phyloP scores from a whole-genome alignment of 2,888 invertebrate genomes.

The Tinea pellionella region DNA sequence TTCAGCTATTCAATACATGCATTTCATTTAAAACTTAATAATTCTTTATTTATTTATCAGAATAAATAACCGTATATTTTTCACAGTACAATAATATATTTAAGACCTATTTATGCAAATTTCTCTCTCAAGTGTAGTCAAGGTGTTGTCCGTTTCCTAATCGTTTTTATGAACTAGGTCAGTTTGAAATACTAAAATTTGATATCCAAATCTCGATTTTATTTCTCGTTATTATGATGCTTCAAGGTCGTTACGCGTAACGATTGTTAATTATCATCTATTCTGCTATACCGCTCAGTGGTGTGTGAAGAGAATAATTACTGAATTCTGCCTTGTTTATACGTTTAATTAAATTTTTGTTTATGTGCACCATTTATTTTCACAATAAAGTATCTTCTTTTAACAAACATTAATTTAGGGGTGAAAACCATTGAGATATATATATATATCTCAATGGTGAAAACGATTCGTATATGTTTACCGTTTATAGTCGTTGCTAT shows the following conservation, averaged over 20 bases:
- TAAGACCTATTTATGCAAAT: too few species aligned
- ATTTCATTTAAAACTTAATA: neutral
- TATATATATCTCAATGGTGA: too few species aligned
- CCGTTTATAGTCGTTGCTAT: too few species aligned
- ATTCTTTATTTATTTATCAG: neutral
- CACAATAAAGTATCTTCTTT: neutral
- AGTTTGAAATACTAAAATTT: too few species aligned
- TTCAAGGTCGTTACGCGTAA: slow-evolving; percentile 2
- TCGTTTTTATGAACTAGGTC: too few species aligned
- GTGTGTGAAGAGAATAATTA: slow-evolving; percentile 14
- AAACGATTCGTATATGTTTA: too few species aligned
- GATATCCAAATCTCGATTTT: neutral
- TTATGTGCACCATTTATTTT: neutral
- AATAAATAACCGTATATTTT: too few species aligned
- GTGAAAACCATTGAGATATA: too few species aligned
- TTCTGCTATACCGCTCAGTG: neutral
- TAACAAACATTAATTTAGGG: neutral
- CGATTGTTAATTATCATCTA: neutral
- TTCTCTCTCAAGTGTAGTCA: too few species aligned
- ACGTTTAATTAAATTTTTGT: slow-evolving; percentile 3
- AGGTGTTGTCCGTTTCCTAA: too few species aligned
- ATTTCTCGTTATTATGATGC: neutral
- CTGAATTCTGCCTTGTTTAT: slow-evolving; percentile 7
- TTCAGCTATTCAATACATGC: too few species aligned
- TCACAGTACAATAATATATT: too few species aligned